Base-by-base conservation (phyloP, 2,113 vertebrate species). In the Labeo rohita region DNA sequence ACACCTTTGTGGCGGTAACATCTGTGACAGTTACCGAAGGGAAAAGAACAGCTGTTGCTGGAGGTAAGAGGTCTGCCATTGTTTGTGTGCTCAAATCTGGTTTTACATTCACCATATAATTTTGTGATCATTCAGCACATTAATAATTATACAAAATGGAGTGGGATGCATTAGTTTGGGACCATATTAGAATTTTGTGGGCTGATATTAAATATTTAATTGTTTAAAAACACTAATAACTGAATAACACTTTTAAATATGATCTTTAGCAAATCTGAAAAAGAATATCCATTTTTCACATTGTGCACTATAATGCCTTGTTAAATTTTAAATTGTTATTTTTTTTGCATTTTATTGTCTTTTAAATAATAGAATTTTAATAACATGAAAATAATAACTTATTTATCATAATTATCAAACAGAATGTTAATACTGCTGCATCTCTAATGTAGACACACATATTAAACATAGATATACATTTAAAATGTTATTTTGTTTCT, bases 1-100 rank as follows among this genome's bases (percentile, higher is more conserved):
- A 92, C 87, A 94, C 82, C 52, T 2, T 92, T 1, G 3, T 94
- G 0, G 94, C 92, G 0, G 90, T 92, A 0, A 95, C 94, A 0
- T 82, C 94, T 0, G 94, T 93, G 74, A 94, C 87, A 0, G 92
- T 94, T 72, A 91, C 94, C 0, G 90, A 93, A 6, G 84, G 84
- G 23, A 92, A 91, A 16, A 93, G 49, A 89, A 95, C 88, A 0
- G 94, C 94, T 16, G 80, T 94, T 83, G 93, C 92, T 61, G 94
- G 93, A 90, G 94, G 94, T 95, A 77, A 89, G 92, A 88, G 28
- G 11, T 18, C 45, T n/a, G 3, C n/a, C 23, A 45, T 18, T 39
- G 45, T 70, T 82, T 52, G 8, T 21, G 16, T 68, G 23, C 13
- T 50, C 8, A 68, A 68, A 28, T 65, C 43, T 65, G n/a, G 49